Percentiles rank a stretch among this genome's conserved stretches.
phyloP scores from a whole-genome alignment of 2,888 invertebrate species.

The Drosophila seclusa region DNA sequence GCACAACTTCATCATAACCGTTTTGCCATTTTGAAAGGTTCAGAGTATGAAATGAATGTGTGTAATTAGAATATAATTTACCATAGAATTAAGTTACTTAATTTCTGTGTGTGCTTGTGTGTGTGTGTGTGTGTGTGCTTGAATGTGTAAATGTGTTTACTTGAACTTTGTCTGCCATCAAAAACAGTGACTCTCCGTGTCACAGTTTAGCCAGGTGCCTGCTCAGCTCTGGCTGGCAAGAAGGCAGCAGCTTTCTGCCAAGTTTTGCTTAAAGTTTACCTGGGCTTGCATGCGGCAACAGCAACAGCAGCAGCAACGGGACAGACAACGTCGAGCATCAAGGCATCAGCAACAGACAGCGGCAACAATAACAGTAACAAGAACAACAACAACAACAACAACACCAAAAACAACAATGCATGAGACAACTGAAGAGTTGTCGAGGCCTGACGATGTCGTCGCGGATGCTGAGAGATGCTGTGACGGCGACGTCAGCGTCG shows the following conservation, averaged over 20 bases:
- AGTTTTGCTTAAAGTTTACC: conserved; percentile 79
- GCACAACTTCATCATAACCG: background rate
- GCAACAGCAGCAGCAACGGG: conserved; percentile 38
- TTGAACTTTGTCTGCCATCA: conserved; percentile 18
- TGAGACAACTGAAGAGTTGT: conserved; percentile 69
- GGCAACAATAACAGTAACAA: conserved; percentile 34
- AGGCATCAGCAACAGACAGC: conserved; percentile 43
- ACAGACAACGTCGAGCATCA: conserved; percentile 44
- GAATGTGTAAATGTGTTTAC: background rate
- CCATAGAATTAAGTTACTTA: background rate
- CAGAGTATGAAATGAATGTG: background rate
- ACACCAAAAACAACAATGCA: conserved; percentile 25
- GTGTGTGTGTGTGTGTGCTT: background rate
- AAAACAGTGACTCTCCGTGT: conserved; percentile 20
- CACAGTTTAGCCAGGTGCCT: conserved; percentile 5
- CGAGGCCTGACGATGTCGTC: conserved; percentile 68
- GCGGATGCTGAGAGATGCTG: conserved; percentile 34
- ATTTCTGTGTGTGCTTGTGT: background rate
- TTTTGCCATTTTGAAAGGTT: background rate
- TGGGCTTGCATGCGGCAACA: conserved; percentile 47
- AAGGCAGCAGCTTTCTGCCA: conserved; percentile 59
- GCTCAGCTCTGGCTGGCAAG: conserved; percentile 26
- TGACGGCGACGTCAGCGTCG: conserved; percentile 5
- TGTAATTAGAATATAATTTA: background rate
- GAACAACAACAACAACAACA: conserved; percentile 21